A percentile compares a stretch with the other conserved stretches of the same genome.
These are phyloP conservation scores for Heliconius sara DNA, from an alignment of 2,888 invertebrate genomes.

Conservation along the genomic window DNA sequence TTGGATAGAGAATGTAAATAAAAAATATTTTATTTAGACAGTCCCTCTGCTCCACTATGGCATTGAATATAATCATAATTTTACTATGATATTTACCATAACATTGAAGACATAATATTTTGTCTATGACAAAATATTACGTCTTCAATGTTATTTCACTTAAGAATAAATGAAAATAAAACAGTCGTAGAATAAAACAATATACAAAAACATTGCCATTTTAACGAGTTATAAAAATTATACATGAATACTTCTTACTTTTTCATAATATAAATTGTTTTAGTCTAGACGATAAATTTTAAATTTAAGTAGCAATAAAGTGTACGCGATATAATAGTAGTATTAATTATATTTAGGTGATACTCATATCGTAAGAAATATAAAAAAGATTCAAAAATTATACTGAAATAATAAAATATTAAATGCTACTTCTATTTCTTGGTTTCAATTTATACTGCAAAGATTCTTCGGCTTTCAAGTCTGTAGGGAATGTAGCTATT, in stretches of 20 bases:
- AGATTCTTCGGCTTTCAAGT: constrained; percentile 16
- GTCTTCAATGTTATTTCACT: not conserved
- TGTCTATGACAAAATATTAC: constrained; percentile 12
- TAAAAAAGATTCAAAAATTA: constrained; percentile 15
- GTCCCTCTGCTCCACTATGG: too few relatives aligned
- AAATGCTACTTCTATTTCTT: constrained; percentile 19
- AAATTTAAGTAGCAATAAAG: constrained; percentile 28
- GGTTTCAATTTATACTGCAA: constrained; percentile 16
- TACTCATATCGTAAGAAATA: constrained; percentile 6
- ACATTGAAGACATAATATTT: too few relatives aligned
- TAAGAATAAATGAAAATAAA: constrained; percentile 9
- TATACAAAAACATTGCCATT: constrained; percentile 5
- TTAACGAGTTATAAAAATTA: constrained; percentile 23
- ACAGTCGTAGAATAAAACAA: constrained; percentile 20
- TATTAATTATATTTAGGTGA: constrained; percentile 16
- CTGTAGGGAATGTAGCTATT: constrained; percentile 12
- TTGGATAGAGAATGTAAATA: not conserved
- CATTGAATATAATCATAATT: not conserved
- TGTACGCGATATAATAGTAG: constrained; percentile 19
- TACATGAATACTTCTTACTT: constrained; percentile 21
- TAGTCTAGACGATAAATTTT: constrained; percentile 29
- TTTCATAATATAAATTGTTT: constrained; percentile 26
- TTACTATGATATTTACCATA: not conserved
- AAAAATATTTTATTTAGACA: not conserved
- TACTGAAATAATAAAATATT: constrained; percentile 16